A percentile compares a stretch with the other conserved stretches of the same genome.
Evolutionary conservation across 2,113 vertebrate genomes (phyloP).

Genomic region (Sylvia atricapilla): DNA sequence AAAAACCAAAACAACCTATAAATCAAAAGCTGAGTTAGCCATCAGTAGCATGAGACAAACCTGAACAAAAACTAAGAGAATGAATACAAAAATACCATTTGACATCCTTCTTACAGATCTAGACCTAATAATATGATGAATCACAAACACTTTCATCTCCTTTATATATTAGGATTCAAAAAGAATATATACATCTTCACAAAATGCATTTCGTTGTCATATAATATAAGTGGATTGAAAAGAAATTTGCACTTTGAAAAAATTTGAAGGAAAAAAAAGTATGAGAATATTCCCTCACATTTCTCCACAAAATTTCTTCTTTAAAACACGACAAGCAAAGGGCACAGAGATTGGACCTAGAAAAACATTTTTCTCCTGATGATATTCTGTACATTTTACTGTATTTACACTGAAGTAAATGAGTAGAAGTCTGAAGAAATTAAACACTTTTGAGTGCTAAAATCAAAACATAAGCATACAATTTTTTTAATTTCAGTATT

Average conservation of each 20-base stretch:
- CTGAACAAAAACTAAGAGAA: not conserved
- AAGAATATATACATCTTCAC: not conserved
- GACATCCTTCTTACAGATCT: not conserved
- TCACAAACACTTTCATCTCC: not conserved
- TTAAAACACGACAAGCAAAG: not conserved
- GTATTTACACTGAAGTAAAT: slow-evolving; percentile 45
- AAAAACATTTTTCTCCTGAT: not conserved
- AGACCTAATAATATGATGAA: not conserved
- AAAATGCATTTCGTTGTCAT: not conserved
- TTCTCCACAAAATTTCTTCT: not conserved
- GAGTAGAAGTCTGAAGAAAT: slow-evolving; percentile 66
- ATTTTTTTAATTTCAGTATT: slow-evolving; percentile 82
- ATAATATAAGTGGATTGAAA: not conserved
- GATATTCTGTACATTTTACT: slow-evolving; percentile 10
- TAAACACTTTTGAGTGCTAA: slow-evolving; percentile 73
- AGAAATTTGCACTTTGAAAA: not conserved
- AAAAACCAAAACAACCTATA: not conserved
- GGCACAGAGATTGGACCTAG: not conserved
- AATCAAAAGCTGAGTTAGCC: not conserved
- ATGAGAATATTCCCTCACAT: not conserved
- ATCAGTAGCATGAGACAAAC: not conserved
- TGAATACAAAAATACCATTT: not conserved
- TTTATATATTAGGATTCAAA: not conserved
- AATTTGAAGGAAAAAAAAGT: not conserved
- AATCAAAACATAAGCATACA: slow-evolving; percentile 79